Base-by-base conservation (phyloP, 2,113 vertebrate species). In the Mormyrus iriodes region DNA sequence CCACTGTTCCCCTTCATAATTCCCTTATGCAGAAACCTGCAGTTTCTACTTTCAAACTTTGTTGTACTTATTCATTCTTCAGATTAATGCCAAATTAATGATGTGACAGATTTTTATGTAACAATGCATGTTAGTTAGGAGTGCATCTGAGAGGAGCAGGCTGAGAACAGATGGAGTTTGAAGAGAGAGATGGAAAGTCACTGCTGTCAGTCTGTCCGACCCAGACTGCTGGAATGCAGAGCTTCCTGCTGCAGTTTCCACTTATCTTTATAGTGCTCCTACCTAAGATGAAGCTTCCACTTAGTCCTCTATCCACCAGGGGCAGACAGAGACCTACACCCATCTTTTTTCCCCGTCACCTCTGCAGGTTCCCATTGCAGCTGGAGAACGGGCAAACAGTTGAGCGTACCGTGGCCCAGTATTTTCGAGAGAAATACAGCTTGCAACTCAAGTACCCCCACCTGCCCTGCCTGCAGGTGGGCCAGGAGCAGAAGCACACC, bases 401-500 rank as follows among this genome's bases (percentile, higher is more conserved):
- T 93, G 98, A 99, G 93, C 97, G 98, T 92, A 99, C 98, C n/a
- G 98, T 99, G 94, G 98, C 98, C 88, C 98, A 99, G 94, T 99
- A 99, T 95, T 99, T 99, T 96, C 96, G 97, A 95, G 98, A 99
- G 94, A 99, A 99, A 93, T 99, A 99, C 94, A 98, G 95, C 95
- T 96, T 99, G 92, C 98, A 99, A 94, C 96, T 99, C 89, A 99
- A 99, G 90, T 99, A 99, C 91, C 98, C 98, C 86, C 98, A 99
- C 91, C 96, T 99, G 90, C 98, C 98, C 93, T 99, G 98, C 94
- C 95, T 99, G 65, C 98, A 99, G 96, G 98, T 99, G 95, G 98
- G 98, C 91, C 98, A 99, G 93, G 98, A 99, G 91, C 98, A 99
- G 95, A 99, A 99, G 93, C 98, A 99, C 94, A 99, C 98, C 92